These are phyloP conservation scores for Ciconia nigra DNA, from an alignment of 2,797 vertebrate genomes.

Conservation along the genomic window DNA sequence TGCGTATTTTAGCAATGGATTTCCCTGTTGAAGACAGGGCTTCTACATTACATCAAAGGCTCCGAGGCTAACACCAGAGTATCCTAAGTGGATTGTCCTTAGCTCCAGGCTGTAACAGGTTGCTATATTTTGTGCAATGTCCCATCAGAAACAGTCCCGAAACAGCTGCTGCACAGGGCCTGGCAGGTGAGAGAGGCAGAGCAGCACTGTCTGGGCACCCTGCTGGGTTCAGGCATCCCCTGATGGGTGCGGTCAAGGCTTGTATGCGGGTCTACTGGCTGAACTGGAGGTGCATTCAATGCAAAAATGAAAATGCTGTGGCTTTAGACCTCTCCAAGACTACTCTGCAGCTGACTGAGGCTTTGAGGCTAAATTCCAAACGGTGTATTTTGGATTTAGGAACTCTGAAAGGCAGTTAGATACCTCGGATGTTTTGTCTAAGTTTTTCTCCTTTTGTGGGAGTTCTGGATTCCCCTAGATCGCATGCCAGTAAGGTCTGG, in stretches of 20 bases:
- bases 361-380: background rate
- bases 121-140: background rate
- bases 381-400: background rate
- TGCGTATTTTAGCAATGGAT: background rate
- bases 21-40: background rate
- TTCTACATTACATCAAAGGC: background rate
- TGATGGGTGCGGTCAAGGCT: background rate
- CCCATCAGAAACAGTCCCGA: background rate
- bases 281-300: background rate
- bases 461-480: background rate
- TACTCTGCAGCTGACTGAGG: background rate
- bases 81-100: background rate
- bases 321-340: background rate
- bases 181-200: background rate
- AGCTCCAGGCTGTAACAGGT: background rate
- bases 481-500: background rate
- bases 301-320: background rate
- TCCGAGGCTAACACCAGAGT: background rate
- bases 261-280: background rate
- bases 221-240: background rate
- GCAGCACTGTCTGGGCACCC: rapidly evolving
- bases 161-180: background rate
- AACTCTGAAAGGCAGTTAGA: background rate
- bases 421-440: background rate
- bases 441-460: background rate